Percentiles rank a stretch among this genome's conserved stretches.
Evolutionary conservation across 2,797 vertebrate genomes (phyloP).

Genomic region (Epinephelus awoara): DNA sequence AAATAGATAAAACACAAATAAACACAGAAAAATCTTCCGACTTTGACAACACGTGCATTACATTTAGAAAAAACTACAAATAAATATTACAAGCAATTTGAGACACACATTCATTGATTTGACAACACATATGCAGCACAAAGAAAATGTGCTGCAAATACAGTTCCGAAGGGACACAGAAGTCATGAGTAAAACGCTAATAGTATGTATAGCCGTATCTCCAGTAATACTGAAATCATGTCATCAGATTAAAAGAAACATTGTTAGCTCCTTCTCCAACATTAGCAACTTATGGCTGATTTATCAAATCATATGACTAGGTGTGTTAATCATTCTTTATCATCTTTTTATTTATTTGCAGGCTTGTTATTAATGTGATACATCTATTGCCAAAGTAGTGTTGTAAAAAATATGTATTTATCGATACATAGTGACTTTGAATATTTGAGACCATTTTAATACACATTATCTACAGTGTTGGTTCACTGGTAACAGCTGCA

Average conservation of each 20-base stretch:
- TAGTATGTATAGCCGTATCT: background rate
- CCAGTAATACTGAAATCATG: background rate
- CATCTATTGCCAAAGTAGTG: too few species aligned
- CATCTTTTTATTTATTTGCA: background rate
- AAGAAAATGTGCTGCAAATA: background rate
- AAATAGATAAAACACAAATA: background rate
- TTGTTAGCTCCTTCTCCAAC: background rate
- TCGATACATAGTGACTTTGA: too few species aligned
- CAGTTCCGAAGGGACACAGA: background rate
- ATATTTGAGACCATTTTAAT: too few species aligned
- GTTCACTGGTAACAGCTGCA: too few species aligned
- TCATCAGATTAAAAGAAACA: slow-evolving; percentile 22
- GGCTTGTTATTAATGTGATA: too few species aligned
- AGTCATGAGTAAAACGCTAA: background rate
- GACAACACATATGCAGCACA: background rate
- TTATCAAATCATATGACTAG: background rate
- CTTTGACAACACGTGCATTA: background rate
- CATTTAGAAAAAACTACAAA: background rate
- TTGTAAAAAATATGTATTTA: too few species aligned
- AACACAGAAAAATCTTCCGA: background rate
- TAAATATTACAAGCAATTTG: background rate
- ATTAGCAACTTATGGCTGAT: background rate
- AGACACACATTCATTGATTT: background rate
- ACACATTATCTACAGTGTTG: too few species aligned
- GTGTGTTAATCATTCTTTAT: slow-evolving; percentile 2